Conservation (phyloP, 2,888 invertebrate species). For the Agrypnus murinus region DNA sequence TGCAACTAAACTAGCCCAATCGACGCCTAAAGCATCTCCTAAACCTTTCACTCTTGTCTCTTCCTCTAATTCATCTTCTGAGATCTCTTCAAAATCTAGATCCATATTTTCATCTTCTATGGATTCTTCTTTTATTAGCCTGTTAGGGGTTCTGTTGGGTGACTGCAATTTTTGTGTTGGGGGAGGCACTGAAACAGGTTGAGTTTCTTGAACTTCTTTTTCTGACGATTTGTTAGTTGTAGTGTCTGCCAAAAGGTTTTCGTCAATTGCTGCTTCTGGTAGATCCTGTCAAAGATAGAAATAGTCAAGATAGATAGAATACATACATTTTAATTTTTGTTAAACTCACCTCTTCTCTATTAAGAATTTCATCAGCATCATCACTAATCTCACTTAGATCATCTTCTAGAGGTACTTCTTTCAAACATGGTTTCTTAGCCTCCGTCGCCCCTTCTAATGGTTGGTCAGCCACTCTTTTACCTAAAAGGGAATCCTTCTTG, state of each 20-base stretch:
- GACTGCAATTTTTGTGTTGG: conserved; percentile 64
- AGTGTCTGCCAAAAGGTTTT: conserved; percentile 25
- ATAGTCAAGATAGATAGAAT: too few species aligned
- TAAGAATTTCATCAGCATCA: conserved; percentile 90
- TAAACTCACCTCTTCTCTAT: conserved; percentile 79
- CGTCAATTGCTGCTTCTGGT: conserved; percentile 51
- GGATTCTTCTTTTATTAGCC: conserved; percentile 70
- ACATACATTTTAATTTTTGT: too few species aligned
- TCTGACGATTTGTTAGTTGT: conserved; percentile 41
- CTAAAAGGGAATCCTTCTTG: conserved; percentile 57
- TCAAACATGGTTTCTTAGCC: conserved; percentile 71
- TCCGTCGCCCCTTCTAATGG: conserved; percentile 69
- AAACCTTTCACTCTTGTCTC: conserved; percentile 83
- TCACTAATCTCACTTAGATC: conserved; percentile 92
- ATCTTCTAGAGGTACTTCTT: conserved; percentile 74
- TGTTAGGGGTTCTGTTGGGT: conserved; percentile 58
- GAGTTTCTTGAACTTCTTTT: conserved; percentile 55
- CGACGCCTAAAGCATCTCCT: conserved; percentile 95
- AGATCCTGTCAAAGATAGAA: conserved; percentile 55
- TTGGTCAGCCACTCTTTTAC: conserved; percentile 65
- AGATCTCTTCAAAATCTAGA: conserved; percentile 92
- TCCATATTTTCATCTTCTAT: conserved; percentile 83
- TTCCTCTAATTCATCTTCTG: conserved; percentile 91
- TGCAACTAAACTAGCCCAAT: conserved; percentile 92
- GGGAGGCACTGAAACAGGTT: conserved; percentile 60